Evolutionary conservation across 2,888 invertebrate genomes (phyloP), one percentile per base, ranked within the genome.

Genomic region (Empis stercorea): DNA sequence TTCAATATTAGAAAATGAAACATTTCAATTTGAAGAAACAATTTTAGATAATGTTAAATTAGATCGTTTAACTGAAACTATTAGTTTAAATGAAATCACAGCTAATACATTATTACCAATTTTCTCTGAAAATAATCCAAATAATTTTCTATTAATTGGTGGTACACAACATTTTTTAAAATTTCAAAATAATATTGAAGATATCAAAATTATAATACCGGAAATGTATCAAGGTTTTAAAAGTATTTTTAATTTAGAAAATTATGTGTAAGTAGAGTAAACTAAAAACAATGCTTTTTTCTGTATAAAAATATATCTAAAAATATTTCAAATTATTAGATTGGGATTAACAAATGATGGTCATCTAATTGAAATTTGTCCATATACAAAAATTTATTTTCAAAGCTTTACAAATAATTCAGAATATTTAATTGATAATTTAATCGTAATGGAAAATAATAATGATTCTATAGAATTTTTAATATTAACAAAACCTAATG

Each of bases 341-440:
- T 52, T 68, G 36, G 59, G 60, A 1, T 54, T 70, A 4, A 64
- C 62, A 2, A 52, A 58, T 44, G 62, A 60, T 20, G 69, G 69
- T 0, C 57, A 61, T 20, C 46, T 70, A 37, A 43, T 66, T 50
- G 62, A 69, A 52, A 57, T 66, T 37, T 70, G 69, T 51, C 62
- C 63, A 1, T 55, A 59, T 17, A 63, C 65, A 1, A 61, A 63
- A 42, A 48, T 60, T 0, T 47, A 34, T 9, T 44, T 52, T 37
- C 45, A 47, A 0, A 30, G 46, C 3, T 43, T 57, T 10, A 23
- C n/a, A 10, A 10, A 11, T 30, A n/a, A 30, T 16, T 2, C 32
- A 23, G 30, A 49, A 6, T 44, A 45, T 13, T 51, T 59, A 4
- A 64, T 69, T 32, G 66, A 70, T 44, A 62, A 68, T 32, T 44